A percentile compares a stretch with the other conserved stretches of the same genome.
phyloP scores from a whole-genome alignment of 2,888 invertebrate genomes.

The Coecobrya sp. region DNA sequence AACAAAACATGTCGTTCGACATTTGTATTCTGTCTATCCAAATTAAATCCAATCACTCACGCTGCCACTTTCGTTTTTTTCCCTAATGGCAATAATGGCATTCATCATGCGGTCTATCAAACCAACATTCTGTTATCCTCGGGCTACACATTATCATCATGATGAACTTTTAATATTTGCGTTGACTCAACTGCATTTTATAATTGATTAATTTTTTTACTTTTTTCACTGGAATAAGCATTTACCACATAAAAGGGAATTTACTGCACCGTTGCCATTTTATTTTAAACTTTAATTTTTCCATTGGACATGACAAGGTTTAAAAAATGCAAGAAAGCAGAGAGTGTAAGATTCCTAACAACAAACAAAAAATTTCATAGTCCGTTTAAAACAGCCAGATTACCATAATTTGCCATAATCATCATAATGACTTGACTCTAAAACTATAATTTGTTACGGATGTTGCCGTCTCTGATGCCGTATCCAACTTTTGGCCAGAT shows the following conservation, averaged over 20 bases:
- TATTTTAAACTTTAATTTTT: not conserved
- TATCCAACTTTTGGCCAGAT: too few species aligned
- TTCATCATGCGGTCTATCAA: too few species aligned
- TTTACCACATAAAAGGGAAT: not conserved
- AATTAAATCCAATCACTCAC: not conserved
- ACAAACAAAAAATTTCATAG: not conserved
- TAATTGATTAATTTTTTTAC: not conserved
- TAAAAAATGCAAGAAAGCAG: not conserved
- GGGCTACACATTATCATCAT: not conserved
- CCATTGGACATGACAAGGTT: too few species aligned
- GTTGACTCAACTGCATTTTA: not conserved
- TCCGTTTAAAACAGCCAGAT: not conserved
- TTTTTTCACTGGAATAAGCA: not conserved
- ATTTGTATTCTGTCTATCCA: not conserved
- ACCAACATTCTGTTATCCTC: not conserved
- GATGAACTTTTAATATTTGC: not conserved
- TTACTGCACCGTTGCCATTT: not conserved
- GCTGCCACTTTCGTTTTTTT: not conserved
- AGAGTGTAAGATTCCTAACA: not conserved
- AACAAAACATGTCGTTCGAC: not conserved
- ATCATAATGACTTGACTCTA: not conserved
- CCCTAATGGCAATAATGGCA: too few species aligned
- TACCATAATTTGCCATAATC: constrained; percentile 25
- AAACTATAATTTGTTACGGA: too few species aligned
- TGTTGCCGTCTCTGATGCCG: too few species aligned